Evolutionary conservation across 2,888 invertebrate species (phyloP).

Genomic region (Iselma pallidipennis): DNA sequence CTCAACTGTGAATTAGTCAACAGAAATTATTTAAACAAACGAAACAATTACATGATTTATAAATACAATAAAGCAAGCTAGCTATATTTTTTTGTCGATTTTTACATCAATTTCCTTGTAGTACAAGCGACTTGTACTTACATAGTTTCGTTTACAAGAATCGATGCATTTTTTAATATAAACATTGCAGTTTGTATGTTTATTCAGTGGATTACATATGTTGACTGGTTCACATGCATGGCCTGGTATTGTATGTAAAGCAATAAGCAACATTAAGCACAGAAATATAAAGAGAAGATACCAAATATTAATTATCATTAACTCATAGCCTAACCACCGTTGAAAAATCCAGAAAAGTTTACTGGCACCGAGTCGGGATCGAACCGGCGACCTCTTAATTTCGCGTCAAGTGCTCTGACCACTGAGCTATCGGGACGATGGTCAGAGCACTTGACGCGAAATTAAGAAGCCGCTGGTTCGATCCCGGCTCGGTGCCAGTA

Average conservation of each 20-base stretch:
- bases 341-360: no score
- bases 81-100: neutral
- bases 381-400: no score
- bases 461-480: no score
- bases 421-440: no score
- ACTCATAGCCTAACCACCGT: no score
- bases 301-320: no score
- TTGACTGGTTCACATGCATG: constrained; percentile 45
- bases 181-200: constrained; percentile 44
- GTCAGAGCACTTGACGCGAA: no score
- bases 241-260: constrained; percentile 33
- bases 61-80: neutral
- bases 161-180: constrained; percentile 59
- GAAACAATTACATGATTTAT: neutral
- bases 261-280: constrained; percentile 19
- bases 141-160: constrained; percentile 69
- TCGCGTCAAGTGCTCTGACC: no score
- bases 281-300: no score
- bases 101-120: no score
- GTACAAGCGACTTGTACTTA: constrained; percentile 55
- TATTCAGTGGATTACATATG: constrained; percentile 59
- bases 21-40: neutral
- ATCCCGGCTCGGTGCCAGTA: no score
- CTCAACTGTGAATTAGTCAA: constrained; percentile 53
- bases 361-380: no score